phyloP scores from a whole-genome alignment of 1,140 invertebrate species.

The Gonatopus flavifemur region DNA sequence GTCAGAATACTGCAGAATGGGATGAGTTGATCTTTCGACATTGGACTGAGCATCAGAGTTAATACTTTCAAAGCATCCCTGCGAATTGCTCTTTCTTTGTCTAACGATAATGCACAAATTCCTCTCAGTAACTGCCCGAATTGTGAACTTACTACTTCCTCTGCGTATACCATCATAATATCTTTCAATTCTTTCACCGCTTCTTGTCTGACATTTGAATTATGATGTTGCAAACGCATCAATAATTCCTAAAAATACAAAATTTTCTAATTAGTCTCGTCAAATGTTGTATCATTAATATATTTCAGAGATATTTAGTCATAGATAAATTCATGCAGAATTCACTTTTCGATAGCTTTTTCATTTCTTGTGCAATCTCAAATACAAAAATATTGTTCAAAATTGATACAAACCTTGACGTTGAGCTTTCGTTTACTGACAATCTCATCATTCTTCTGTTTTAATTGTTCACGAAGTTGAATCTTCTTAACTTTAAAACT shows the following conservation, averaged over 20 bases:
- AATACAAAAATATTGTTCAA: slow-evolving; percentile 1
- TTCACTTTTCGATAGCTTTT: neutral
- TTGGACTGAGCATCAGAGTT: slow-evolving; percentile 63
- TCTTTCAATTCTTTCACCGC: slow-evolving; percentile 73
- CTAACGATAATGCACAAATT: slow-evolving; percentile 69
- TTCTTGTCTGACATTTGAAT: slow-evolving; percentile 68
- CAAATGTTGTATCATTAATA: neutral
- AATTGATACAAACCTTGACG: slow-evolving; percentile 59
- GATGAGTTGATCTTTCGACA: slow-evolving; percentile 52
- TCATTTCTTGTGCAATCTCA: slow-evolving; percentile 1
- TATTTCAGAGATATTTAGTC: slow-evolving; percentile 2
- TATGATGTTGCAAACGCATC: slow-evolving; percentile 76
- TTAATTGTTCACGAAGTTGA: slow-evolving; percentile 75
- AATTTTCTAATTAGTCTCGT: too few relatives aligned
- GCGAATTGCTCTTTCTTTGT: slow-evolving; percentile 72
- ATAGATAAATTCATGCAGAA: slow-evolving; percentile 3
- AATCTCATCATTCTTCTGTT: slow-evolving; percentile 64
- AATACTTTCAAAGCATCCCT: slow-evolving; percentile 70
- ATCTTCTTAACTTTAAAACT: slow-evolving; percentile 89
- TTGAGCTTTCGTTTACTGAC: slow-evolving; percentile 75
- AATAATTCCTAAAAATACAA: slow-evolving; percentile 67
- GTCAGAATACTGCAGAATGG: slow-evolving; percentile 76
- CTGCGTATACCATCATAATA: slow-evolving; percentile 62
- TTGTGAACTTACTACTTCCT: slow-evolving; percentile 61
- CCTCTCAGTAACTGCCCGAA: slow-evolving; percentile 70